Evolutionary conservation across 2,797 vertebrate species (phyloP), one percentile per base, ranked within the genome.

Genomic region (Melanotaenia parkinsoni): DNA sequence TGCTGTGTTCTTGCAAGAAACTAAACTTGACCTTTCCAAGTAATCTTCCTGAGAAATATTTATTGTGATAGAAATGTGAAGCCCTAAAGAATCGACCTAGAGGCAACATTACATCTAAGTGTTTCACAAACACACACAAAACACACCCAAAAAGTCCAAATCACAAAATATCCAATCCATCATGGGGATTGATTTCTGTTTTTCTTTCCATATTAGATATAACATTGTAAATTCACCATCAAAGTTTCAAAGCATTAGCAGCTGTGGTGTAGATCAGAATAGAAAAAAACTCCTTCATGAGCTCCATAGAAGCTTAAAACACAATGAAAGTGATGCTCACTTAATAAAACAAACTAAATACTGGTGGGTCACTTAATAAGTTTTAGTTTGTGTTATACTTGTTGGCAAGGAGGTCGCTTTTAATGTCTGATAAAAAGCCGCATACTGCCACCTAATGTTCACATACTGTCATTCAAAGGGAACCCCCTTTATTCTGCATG

Each of bases 361-460:
- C 26, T 16, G 28, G 13, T 3, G 18, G 2, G 37, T 18, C 14
- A 47, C 68, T 37, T 64, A 18, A 20, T 6, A 61, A 7, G 5
- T 32, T 30, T 59, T 24, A 10, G 22, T 66, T 8, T 24, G 16
- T 14, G 11, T 10, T 40, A 5, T 2, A 18, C 28, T 10, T 30
- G 13, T 54, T 43, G 14, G n/a, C n/a, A 12, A 47, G 2, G 22
- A n/a, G 2, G 22, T 33, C 63, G n/a, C 38, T 13, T 62, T 51
- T 5, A n/a, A 12, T 32, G 30, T 10, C 56, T 68, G 32, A 87
- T 84, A 72, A 64, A 74, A 85, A 89, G 89, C 68, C 70, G 72
- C 63, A 86, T 56, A 89, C 87, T 91, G 90, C 89, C 93, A 89
- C 77, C 93, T 90, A 82, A 87, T 91, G 92, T 64, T 66, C 20